Conservation (phyloP, 2,888 invertebrate species). For the Phaedon cochleariae region DNA sequence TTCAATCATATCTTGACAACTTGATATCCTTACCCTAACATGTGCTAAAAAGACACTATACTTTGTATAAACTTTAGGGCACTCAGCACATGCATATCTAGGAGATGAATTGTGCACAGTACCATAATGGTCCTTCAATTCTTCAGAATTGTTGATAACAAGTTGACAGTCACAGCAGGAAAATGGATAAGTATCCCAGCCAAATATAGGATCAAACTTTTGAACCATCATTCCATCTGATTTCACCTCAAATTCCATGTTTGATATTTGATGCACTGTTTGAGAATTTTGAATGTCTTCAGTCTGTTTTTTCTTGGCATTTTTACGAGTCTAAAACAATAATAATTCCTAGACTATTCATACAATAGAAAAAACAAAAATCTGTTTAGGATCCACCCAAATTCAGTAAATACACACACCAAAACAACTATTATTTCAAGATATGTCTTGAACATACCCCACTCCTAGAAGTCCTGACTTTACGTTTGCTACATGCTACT, state of each 20-base stretch:
- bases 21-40: slow-evolving; percentile 66
- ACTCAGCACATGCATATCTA: slow-evolving; percentile 73
- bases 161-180: slow-evolving; percentile 65
- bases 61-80: slow-evolving; percentile 70
- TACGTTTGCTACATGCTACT: slow-evolving; percentile 23
- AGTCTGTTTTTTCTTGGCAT: slow-evolving; percentile 29
- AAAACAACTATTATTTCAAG: too few species aligned
- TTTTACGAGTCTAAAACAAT: slow-evolving; percentile 34
- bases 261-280: slow-evolving; percentile 39
- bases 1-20: too few species aligned
- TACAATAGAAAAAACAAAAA: too few species aligned
- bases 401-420: too few species aligned
- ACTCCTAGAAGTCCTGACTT: slow-evolving; percentile 29
- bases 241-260: slow-evolving; percentile 50
- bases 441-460: slow-evolving; percentile 32
- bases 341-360: too few species aligned
- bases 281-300: slow-evolving; percentile 20
- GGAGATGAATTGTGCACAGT: slow-evolving; percentile 70
- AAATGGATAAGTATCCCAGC: slow-evolving; percentile 65
- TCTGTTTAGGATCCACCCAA: too few species aligned
- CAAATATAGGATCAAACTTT: slow-evolving; percentile 50
- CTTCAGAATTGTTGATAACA: slow-evolving; percentile 61
- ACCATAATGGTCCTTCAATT: slow-evolving; percentile 69
- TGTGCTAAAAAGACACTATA: slow-evolving; percentile 73
- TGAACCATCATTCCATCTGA: slow-evolving; percentile 57